Evolutionary conservation across 2,888 invertebrate genomes (phyloP), one percentile per base, ranked within the genome.

Genomic region (Callyntrura guangdongensis): DNA sequence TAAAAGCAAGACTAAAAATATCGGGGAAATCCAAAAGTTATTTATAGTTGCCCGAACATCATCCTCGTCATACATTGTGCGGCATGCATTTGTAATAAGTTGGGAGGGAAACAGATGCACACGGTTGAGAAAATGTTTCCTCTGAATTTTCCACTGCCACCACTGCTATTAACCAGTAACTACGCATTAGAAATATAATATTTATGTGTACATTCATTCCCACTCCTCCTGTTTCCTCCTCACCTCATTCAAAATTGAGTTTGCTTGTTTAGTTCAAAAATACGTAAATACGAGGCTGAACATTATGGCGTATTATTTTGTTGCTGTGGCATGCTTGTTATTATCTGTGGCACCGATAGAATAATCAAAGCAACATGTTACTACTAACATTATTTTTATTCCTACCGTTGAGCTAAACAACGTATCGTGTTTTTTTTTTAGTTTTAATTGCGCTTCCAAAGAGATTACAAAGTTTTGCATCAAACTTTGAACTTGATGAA

Each of bases 21-120:
- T 86, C 86, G 86, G 90, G 90, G 47, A 86, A 90, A 17, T 17
- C 86, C 90, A 36, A 69, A 61, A 90, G 90, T 86, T 90, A 90
- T 90, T 90, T 90, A 86, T 90, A 90, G 90, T 64, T 85, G 69
- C 61, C 69, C 67, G 36, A 74, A 22, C n/a, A 17, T 45, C 27
- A 67, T 67, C 25, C n/a, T 64, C 17, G 8, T 45, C 69, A 45
- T 69, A 36, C 45, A n/a, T 36, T 64, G 27, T 64, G 22, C 61
- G 17, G 20, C 3, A 17, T n/a, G n/a, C 22, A 64, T 25, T 45
- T 59, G 59, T 17, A 64, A 11, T 25, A 36, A 36, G 36, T 6
- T 11, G 11, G 4, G 20, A 47, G 56, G 20, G 56, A 64, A 77
- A 77, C 81, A 86, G 47, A 67, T 67, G 49, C 85, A 59, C 85